phyloP scores from a whole-genome alignment of 1,140 invertebrate genomes.

The Drosophila malerkotliana region DNA sequence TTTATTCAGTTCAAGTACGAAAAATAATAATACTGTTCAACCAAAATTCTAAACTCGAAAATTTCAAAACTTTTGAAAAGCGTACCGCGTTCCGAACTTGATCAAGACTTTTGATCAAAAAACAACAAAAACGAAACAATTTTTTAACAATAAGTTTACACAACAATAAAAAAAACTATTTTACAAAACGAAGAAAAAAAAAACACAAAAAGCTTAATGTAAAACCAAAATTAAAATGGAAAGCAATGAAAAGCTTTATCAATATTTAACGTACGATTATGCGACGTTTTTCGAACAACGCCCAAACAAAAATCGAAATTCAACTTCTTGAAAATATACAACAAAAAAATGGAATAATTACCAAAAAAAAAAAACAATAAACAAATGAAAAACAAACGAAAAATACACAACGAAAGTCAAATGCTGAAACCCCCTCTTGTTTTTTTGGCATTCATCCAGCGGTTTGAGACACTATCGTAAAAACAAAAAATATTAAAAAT shows the following conservation, averaged over 20 bases:
- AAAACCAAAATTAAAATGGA: constrained; percentile 51
- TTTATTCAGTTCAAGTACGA: constrained; percentile 46
- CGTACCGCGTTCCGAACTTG: constrained; percentile 53
- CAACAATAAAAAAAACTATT: constrained; percentile 40
- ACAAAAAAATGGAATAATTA: constrained; percentile 72
- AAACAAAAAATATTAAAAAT: neutral
- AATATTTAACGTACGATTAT: constrained; percentile 74
- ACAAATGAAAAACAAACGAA: constrained; percentile 51
- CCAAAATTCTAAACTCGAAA: constrained; percentile 35
- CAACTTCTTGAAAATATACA: constrained; percentile 91
- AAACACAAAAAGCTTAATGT: constrained; percentile 44
- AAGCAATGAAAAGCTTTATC: constrained; percentile 62
- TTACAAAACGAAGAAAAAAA: constrained; percentile 28
- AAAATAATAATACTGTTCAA: constrained; percentile 39
- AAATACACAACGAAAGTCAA: constrained; percentile 79
- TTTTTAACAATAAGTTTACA: constrained; percentile 48
- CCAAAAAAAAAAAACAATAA: constrained; percentile 83
- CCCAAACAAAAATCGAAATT: constrained; percentile 96
- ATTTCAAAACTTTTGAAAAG: constrained; percentile 19
- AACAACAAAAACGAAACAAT: constrained; percentile 35
- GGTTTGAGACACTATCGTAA: constrained; percentile 43
- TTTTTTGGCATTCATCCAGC: constrained; percentile 64
- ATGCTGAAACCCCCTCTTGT: constrained; percentile 80
- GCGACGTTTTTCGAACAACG: constrained; percentile 83
- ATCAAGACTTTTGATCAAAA: constrained; percentile 45